These are phyloP conservation scores for Marcusenius ussheri DNA, from an alignment of 2,113 vertebrate genomes.

Conservation along the genomic window DNA sequence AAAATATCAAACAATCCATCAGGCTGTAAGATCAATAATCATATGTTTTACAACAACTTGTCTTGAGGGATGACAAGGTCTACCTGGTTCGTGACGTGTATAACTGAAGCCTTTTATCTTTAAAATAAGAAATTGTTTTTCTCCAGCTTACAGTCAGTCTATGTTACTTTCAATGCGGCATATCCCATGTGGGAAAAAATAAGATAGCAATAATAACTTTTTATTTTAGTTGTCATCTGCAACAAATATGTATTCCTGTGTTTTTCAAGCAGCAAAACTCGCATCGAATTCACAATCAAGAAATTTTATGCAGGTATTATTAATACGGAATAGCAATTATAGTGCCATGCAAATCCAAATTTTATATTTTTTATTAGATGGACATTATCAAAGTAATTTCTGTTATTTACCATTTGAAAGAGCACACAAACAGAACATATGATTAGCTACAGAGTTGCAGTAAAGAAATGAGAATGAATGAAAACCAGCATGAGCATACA, in stretches of 20 bases:
- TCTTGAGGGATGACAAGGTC: slow-evolving; percentile 2
- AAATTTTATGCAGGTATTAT: neutral
- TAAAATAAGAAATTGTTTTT: neutral
- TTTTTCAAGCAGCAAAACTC: neutral
- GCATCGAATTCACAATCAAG: neutral
- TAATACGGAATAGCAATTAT: neutral
- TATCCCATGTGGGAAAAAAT: neutral
- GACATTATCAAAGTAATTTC: neutral
- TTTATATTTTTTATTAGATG: neutral
- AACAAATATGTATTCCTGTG: neutral
- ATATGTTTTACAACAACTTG: slow-evolving; percentile 15
- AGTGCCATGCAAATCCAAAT: neutral
- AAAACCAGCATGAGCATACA: neutral
- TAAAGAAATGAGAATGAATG: neutral
- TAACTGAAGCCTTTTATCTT: slow-evolving; percentile 2
- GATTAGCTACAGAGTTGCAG: neutral
- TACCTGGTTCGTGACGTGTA: neutral
- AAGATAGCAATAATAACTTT: neutral
- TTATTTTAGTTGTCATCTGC: neutral
- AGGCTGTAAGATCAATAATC: neutral
- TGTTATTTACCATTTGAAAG: neutral
- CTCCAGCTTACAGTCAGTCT: neutral
- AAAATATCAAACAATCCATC: neutral
- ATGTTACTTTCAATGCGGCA: neutral
- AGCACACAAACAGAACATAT: neutral